Base-by-base conservation (phyloP, 2,113 vertebrate genomes). In the Atrichornis clamosus region DNA sequence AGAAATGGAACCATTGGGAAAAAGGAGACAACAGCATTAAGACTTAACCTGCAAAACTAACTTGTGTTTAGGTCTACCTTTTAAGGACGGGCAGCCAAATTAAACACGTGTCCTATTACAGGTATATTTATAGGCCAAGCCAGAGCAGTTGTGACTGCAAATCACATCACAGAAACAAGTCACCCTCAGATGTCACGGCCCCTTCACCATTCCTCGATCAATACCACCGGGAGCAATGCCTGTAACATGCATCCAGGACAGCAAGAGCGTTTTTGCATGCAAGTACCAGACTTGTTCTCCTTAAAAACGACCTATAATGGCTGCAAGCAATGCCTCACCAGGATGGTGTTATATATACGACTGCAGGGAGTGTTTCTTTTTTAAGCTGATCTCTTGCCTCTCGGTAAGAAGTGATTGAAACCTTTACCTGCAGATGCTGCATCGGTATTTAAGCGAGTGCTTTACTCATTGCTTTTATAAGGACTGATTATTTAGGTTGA, bases 71-170 rank as follows among this genome's bases (percentile, higher is more conserved):
- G 26, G 11, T 35, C 32, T 58, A 8, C 7, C 11, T 62, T 92
- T 64, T 33, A 68, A 82, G 74, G 49, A 27, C 14, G 4, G 17
- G 32, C 86, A 65, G 53, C 44, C 62, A 65, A 69, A 53, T 11
- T 33, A 37, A 86, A 22, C 15, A 35, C 1, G 1, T 15, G 13
- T 68, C 68, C 50, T 65, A 3, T 82, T 89, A 37, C 55, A 75
- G 76, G 26, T 59, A 1, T 82, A 94, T 96, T 89, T 93, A 89
- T 65, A 91, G 90, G 27, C 58, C 50, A 44, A 55, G 53, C 8
- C 67, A 41, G 68, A 77, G 49, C 89, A 92, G 56, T 89, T 64
- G 80, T 11, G 83, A 24, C 63, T 55, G 76, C 50, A 74, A 74
- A 80, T 80, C 75, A 39, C 18, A 2, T 7, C 3, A 5, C 0